Evolutionary conservation across 53 echinoderm and acorn worm species (phyloP), one percentile per base, ranked within the genome.

Genomic region (Temnopleurus reevesii): DNA sequence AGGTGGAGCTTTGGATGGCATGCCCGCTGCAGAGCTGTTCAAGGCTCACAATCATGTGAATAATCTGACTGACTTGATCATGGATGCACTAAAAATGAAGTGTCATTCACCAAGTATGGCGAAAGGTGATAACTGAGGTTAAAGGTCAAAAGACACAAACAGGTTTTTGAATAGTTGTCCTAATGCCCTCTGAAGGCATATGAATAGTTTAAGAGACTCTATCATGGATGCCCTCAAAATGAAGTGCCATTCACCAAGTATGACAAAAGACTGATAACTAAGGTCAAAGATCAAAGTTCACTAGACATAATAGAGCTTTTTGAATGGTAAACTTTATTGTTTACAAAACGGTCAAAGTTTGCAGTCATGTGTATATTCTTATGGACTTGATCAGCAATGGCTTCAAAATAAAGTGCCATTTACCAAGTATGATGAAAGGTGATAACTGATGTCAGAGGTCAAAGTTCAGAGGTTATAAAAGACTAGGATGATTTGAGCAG

Each of bases 41-140:
- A 90, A 89, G 57, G 98, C 98, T n/a, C 95, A 95, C 33, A 91
- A 86, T 17, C 95, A 98, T 26, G 94, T 98, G 57, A 96, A 94
- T 86, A 53, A 63, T 38, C 66, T 98, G 93, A 95, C 94, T 92
- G 94, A 93, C 21, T 46, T 92, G 3, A 94, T 98, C 54, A 90
- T 98, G 93, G 93, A 88, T 27, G 98, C 94, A 1, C 86, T 98
- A 8, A 95, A 96, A 49, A 59, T 56, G 27, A 98, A 98, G 59
- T 96, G 94, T 81, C 90, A 93, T 27, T 93, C 95, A 12, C 90
- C 97, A 1, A 93, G 90, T 44, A 89, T 91, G 55, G 66, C 49
- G 28, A 79, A 79, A 79, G 79, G 53, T 51, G 8, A 29, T 46
- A 10, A 45, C 77, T 65, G 17, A 65, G 65, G 41, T 45, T 25